These are phyloP conservation scores for Eulacestoma nigropectus DNA, from an alignment of 2,113 vertebrate genomes.

Conservation along the genomic window DNA sequence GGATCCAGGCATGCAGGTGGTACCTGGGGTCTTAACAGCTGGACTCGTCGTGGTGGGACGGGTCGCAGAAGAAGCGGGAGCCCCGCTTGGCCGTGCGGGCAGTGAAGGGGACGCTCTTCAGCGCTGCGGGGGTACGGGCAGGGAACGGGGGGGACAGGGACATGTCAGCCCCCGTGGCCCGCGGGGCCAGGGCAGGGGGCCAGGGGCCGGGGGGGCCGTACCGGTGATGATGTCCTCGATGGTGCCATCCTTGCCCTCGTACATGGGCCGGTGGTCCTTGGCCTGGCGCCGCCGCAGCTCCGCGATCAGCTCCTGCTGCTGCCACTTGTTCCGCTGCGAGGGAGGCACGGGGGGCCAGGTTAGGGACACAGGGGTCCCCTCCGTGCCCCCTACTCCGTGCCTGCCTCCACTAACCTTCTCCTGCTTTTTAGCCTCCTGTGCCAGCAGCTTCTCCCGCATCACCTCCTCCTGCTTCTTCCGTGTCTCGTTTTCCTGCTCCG, in stretches of 20 bases:
- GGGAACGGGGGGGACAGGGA: constrained; percentile 61
- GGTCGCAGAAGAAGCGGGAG: constrained; percentile 97
- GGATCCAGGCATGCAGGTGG: not conserved
- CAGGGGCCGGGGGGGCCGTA: constrained; percentile 23
- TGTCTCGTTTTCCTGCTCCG: constrained; percentile 86
- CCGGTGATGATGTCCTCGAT: constrained; percentile 98
- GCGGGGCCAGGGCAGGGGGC: not conserved
- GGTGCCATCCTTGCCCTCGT: constrained; percentile 95
- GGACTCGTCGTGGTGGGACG: constrained; percentile 93
- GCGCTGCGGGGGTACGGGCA: constrained; percentile 72
- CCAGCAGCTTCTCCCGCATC: constrained; percentile 90
- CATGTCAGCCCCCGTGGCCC: not conserved
- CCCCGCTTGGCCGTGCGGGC: constrained; percentile 96
- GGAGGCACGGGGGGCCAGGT: not conserved
- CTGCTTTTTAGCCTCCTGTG: constrained; percentile 93
- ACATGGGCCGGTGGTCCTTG: constrained; percentile 93
- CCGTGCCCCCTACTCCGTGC: rapidly evolving
- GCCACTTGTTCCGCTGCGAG: constrained; percentile 84
- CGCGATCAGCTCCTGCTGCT: constrained; percentile 92
- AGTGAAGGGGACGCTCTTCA: constrained; percentile 98
- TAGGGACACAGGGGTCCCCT: not conserved
- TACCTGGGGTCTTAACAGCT: constrained; percentile 87
- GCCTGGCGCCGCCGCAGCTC: constrained; percentile 89
- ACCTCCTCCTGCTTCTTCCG: constrained; percentile 93
- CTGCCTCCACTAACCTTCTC: constrained; percentile 78